Evolutionary conservation across 2,888 invertebrate genomes (phyloP).

Genomic region (Penaeus monodon): DNA sequence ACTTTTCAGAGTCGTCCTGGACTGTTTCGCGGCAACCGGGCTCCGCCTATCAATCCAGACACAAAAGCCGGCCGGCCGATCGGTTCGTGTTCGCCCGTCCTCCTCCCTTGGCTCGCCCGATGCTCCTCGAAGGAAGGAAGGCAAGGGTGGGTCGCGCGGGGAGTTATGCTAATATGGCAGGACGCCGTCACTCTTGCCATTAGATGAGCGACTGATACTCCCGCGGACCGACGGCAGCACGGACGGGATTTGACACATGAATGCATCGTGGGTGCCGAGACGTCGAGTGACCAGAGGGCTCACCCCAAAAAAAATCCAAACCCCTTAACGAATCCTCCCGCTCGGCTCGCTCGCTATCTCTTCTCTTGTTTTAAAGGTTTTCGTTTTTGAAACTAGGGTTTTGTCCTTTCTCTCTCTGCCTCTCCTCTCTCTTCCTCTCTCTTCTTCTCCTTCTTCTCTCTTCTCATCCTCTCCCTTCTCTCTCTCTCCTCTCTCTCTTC

Average conservation of each 20-base stretch:
- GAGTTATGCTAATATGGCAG: conserved; percentile 52
- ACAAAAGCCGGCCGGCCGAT: too few relatives aligned
- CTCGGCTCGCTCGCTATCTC: too few relatives aligned
- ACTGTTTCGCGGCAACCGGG: too few relatives aligned
- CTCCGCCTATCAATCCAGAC: too few relatives aligned
- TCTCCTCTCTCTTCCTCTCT: too few relatives aligned
- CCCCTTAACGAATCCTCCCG: not conserved
- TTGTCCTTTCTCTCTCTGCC: not conserved
- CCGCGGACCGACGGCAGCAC: conserved; percentile 21
- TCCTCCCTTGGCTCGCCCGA: too few relatives aligned
- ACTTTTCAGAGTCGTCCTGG: not conserved
- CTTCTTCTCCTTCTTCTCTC: too few relatives aligned
- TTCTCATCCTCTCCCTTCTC: too few relatives aligned
- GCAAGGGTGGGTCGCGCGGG: not conserved
- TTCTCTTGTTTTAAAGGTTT: too few relatives aligned
- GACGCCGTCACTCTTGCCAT: conserved; percentile 35
- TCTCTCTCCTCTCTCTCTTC: too few relatives aligned
- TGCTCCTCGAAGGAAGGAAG: not conserved
- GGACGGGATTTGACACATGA: conserved; percentile 46
- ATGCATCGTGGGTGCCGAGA: conserved; percentile 20
- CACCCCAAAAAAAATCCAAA: conserved; percentile 11
- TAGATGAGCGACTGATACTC: conserved; percentile 42
- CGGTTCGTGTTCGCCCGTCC: too few relatives aligned
- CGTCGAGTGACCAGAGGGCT: not conserved
- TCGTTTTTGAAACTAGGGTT: too few relatives aligned